phyloP scores from a whole-genome alignment of 2,888 invertebrate genomes.

The Drosophila anomalipes region DNA sequence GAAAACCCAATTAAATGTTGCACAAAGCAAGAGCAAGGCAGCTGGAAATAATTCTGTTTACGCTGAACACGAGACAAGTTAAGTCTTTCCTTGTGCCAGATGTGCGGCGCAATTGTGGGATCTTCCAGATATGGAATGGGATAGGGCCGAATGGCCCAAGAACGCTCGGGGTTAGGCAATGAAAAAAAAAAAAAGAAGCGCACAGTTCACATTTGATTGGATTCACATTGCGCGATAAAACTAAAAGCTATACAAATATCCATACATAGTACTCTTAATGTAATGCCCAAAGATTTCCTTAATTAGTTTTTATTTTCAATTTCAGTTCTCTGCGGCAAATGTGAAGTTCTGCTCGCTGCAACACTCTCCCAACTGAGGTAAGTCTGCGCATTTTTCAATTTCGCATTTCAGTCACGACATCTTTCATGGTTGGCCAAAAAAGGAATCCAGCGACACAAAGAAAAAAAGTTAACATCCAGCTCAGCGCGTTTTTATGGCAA shows the following conservation, averaged over 20 bases:
- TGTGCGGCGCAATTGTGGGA: constrained; percentile 50
- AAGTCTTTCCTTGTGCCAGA: constrained; percentile 57
- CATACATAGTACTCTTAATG: neutral
- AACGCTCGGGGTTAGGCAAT: constrained; percentile 47
- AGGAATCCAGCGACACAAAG: constrained; percentile 5
- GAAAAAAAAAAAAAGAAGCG: constrained; percentile 18
- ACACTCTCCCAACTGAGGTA: constrained; percentile 19
- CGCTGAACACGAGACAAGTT: constrained; percentile 69
- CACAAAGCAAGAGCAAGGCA: constrained; percentile 65
- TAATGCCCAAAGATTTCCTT: constrained; percentile 14
- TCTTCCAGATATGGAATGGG: neutral
- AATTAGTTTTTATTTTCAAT: constrained; percentile 42
- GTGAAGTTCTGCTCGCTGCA: neutral
- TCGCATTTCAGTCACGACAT: constrained; percentile 52
- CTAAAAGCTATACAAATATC: constrained; percentile 14
- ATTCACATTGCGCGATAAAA: constrained; percentile 38
- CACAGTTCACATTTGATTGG: constrained; percentile 52
- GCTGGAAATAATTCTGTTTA: constrained; percentile 73
- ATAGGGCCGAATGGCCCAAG: constrained; percentile 6
- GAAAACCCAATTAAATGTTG: constrained; percentile 77
- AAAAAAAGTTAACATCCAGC: constrained; percentile 8
- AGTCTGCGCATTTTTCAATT: constrained; percentile 31
- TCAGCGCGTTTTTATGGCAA: constrained; percentile 51
- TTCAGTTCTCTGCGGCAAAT: constrained; percentile 24
- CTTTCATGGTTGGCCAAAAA: constrained; percentile 36